Conservation (phyloP, 2,797 vertebrate genomes). For the Dallia pectoralis region DNA sequence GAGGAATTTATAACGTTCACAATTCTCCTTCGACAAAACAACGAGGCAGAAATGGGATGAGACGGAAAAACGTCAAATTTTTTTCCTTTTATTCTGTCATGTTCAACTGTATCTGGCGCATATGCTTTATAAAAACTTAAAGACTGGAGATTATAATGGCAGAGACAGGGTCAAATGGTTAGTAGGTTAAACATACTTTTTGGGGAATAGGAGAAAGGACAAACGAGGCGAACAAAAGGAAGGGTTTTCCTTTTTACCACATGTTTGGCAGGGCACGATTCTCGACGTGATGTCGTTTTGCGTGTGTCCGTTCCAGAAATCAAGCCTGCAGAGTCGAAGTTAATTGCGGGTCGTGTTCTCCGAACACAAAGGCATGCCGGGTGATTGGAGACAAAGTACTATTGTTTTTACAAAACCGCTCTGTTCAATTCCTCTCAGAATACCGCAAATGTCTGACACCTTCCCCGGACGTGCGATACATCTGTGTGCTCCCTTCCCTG, state of each 20-base stretch:
- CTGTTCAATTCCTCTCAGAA: background rate
- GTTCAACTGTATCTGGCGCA: background rate
- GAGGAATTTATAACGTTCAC: background rate
- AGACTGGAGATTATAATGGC: background rate
- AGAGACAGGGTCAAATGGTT: background rate
- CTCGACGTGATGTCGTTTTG: constrained; percentile 5
- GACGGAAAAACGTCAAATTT: background rate
- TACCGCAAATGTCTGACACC: background rate
- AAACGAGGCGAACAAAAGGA: background rate
- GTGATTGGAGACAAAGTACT: background rate
- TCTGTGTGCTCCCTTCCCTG: background rate
- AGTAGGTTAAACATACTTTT: background rate
- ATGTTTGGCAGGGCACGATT: constrained; percentile 3
- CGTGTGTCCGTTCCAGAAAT: constrained; percentile 15
- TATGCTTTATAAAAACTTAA: background rate
- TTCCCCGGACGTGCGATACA: background rate
- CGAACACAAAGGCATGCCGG: background rate
- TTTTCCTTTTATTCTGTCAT: background rate
- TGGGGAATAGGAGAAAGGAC: background rate
- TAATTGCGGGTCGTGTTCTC: constrained; percentile 2
- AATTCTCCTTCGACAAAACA: background rate
- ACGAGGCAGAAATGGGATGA: background rate
- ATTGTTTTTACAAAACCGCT: background rate
- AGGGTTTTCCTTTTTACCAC: constrained; percentile 3
- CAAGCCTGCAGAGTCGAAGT: constrained; percentile 8